A percentile compares a stretch with the other conserved stretches of the same genome.
phyloP scores from a whole-genome alignment of 2,113 vertebrate species.

The Dipodomys merriami region DNA sequence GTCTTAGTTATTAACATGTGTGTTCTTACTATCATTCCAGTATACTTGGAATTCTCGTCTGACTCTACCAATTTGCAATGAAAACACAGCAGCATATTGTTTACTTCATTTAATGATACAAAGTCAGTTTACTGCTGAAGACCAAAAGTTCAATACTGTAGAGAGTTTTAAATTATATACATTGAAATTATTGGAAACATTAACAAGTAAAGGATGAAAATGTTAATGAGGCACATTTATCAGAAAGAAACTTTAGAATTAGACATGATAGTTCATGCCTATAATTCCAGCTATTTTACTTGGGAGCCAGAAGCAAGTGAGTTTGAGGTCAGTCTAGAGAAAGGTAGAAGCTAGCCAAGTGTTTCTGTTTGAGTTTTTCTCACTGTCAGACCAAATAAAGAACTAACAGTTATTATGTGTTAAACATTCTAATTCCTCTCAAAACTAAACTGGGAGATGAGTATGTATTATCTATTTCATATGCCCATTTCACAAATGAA shows the following conservation, averaged over 20 bases:
- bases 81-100: neutral
- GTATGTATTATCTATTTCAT: neutral
- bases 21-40: neutral
- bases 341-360: neutral
- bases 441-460: neutral
- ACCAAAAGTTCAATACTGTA: neutral
- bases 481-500: neutral
- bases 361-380: neutral
- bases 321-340: neutral
- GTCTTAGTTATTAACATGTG: neutral
- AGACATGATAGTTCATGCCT: too few relatives aligned
- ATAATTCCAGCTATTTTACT: too few relatives aligned
- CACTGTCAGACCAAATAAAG: neutral
- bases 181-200: conserved; percentile 11
- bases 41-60: neutral
- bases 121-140: conserved; percentile 26
- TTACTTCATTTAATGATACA: neutral
- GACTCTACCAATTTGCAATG: neutral
- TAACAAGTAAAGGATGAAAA: conserved; percentile 16
- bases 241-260: neutral
- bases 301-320: neutral
- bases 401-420: neutral
- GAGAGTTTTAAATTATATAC: neutral
- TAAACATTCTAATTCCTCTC: neutral
- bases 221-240: neutral